These are phyloP conservation scores for Drosophila flavopinicola DNA, from an alignment of 2,888 invertebrate genomes.

Conservation along the genomic window DNA sequence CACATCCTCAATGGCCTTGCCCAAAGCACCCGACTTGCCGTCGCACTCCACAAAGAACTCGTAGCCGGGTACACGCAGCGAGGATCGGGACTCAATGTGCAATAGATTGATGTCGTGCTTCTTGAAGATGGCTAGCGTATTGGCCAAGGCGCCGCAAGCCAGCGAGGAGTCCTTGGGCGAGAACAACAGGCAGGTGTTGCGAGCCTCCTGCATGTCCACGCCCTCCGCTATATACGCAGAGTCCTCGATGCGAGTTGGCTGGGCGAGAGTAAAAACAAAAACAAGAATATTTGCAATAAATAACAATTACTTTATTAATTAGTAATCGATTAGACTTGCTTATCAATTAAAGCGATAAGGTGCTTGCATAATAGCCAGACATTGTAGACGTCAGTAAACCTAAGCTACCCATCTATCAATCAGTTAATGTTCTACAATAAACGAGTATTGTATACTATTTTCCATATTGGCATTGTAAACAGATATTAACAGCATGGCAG, in stretches of 20 bases:
- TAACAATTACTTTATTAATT: background rate
- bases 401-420: slow-evolving; percentile 27
- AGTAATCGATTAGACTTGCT: background rate
- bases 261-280: slow-evolving; percentile 31
- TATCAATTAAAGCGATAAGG: slow-evolving; percentile 12
- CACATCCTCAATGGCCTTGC: slow-evolving; percentile 90
- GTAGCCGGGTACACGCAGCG: slow-evolving; percentile 91
- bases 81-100: slow-evolving; percentile 97
- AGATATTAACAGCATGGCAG: slow-evolving; percentile 28
- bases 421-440: slow-evolving; percentile 1
- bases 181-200: slow-evolving; percentile 93
- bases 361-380: slow-evolving; percentile 26
- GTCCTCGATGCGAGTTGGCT: slow-evolving; percentile 93
- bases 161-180: slow-evolving; percentile 90
- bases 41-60: slow-evolving; percentile 98
- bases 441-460: background rate
- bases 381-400: slow-evolving; percentile 2
- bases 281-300: background rate
- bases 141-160: slow-evolving; percentile 93
- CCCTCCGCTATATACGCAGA: slow-evolving; percentile 94
- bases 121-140: slow-evolving; percentile 94
- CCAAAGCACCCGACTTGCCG: slow-evolving; percentile 89
- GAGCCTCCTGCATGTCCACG: slow-evolving; percentile 88
- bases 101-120: slow-evolving; percentile 91
- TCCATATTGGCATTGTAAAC: slow-evolving; percentile 27